Evolutionary conservation across 2,113 vertebrate genomes (phyloP), one percentile per base, ranked within the genome.

Genomic region (Corydoras maculifer): DNA sequence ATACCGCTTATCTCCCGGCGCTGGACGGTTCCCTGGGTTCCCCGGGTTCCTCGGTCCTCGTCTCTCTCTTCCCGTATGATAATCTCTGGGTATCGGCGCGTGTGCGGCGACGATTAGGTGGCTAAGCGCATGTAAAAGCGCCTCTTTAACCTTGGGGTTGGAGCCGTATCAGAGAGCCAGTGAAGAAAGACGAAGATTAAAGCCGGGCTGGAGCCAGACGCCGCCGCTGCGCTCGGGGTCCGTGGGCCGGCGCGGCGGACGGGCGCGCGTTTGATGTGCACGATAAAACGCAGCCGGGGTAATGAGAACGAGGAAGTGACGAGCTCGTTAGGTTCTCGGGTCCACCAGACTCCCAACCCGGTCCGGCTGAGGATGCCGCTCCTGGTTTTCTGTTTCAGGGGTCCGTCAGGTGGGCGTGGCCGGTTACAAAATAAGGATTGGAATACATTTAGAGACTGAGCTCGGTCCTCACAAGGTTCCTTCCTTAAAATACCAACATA

Each of bases 221-320:
- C 25, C 32, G 32, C 25, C 51, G 58, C 57, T 8, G 50, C 10
- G 49, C 67, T 61, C 67, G 63, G 57, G 30, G 31, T 66, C 49
- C 60, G 55, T 66, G 73, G 53, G 64, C 0, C 49, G 51, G 54
- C 25, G 14, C 55, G 51, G 53, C 49, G 74, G 13, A 12, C 76
- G 79, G 75, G 70, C 79, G 68, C 63, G 81, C 79, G 69, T 88
- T 88, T 87, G 85, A 88, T 85, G 84, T 85, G 81, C 76, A 79
- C 75, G 75, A 88, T 84, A 85, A 85, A 83, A 80, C 78, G 79
- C 73, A 53, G 80, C 82, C 82, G 77, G 83, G 81, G 83, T 90
- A 88, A 90, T 87, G 88, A 88, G 88, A 80, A 83, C 79, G 35
- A 81, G 80, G 31, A 70, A 74, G 70, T 80, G 83, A 76, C 83